Percentiles rank a stretch among this genome's conserved stretches.
Conservation (phyloP, 92 coral and sea anemone genomes). For the Bergia puertoricense region DNA sequence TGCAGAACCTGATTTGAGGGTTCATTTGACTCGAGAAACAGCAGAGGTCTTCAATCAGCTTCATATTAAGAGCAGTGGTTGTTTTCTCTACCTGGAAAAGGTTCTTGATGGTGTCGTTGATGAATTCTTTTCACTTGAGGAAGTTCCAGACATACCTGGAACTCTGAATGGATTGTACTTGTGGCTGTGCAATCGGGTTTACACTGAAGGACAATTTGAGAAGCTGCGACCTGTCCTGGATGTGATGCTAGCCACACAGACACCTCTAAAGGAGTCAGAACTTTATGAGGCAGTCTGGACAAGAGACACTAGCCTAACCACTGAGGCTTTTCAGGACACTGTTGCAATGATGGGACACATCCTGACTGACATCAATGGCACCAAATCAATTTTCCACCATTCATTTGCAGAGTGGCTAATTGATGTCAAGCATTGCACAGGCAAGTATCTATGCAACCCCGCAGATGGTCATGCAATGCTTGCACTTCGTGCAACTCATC, state of each 20-base stretch:
- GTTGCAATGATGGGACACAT: constrained; percentile 71
- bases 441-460: constrained; percentile 83
- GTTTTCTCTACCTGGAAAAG: constrained; percentile 94
- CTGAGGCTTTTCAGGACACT: constrained; percentile 61
- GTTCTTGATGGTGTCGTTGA: constrained; percentile 85
- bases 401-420: constrained; percentile 98
- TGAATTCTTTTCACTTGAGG: constrained; percentile 81
- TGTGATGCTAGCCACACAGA: constrained; percentile 89
- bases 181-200: constrained; percentile 94
- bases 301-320: constrained; percentile 64
- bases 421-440: constrained; percentile 94
- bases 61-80: constrained; percentile 98
- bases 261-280: constrained; percentile 76
- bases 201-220: constrained; percentile 81
- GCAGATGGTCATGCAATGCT: constrained; percentile 99
- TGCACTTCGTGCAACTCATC: constrained; percentile 85
- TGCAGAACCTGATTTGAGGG: constrained; percentile 81
- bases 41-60: constrained; percentile 95
- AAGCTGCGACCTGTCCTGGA: constrained; percentile 78
- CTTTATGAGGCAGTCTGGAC: constrained; percentile 88
- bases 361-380: constrained; percentile 57
- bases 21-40: constrained; percentile 86
- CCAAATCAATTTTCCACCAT: constrained; percentile 86
- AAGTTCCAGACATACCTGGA: constrained; percentile 94
- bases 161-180: constrained; percentile 91